Evolutionary conservation across 2,888 invertebrate genomes (phyloP).

Genomic region (Himalopsyche japonica): DNA sequence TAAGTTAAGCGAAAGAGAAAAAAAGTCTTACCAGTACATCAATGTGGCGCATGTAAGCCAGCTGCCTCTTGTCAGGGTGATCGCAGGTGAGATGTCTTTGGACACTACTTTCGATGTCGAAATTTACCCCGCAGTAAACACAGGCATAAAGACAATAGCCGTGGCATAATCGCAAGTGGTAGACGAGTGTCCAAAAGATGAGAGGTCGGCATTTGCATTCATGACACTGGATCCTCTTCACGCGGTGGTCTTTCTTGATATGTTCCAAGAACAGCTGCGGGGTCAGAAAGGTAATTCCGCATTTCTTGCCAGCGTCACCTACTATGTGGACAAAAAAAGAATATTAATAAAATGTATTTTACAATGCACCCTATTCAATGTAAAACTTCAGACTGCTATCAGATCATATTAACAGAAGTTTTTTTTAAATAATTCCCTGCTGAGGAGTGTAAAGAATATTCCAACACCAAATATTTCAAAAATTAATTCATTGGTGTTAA

Average conservation of each 20-base stretch:
- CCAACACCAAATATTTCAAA: too few relatives aligned
- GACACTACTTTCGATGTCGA: slow-evolving; percentile 49
- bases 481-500: too few relatives aligned
- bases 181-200: slow-evolving; percentile 45
- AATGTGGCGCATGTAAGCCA: slow-evolving; percentile 52
- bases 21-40: background rate
- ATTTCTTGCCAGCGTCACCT: slow-evolving; percentile 28
- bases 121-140: slow-evolving; percentile 53
- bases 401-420: too few relatives aligned
- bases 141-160: slow-evolving; percentile 54
- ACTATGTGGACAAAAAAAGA: too few relatives aligned
- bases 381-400: too few relatives aligned
- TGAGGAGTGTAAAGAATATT: too few relatives aligned
- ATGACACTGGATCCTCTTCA: slow-evolving; percentile 43
- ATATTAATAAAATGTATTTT: too few relatives aligned
- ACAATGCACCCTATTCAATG: too few relatives aligned
- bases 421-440: too few relatives aligned
- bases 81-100: slow-evolving; percentile 49
- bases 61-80: slow-evolving; percentile 55
- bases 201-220: slow-evolving; percentile 41
- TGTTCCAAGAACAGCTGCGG: slow-evolving; percentile 47
- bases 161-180: slow-evolving; percentile 50
- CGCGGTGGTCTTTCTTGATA: background rate
- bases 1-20: too few relatives aligned
- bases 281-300: slow-evolving; percentile 47